These are phyloP conservation scores for Clusia tigrina DNA, from an alignment of 2,888 invertebrate species.

Conservation along the genomic window DNA sequence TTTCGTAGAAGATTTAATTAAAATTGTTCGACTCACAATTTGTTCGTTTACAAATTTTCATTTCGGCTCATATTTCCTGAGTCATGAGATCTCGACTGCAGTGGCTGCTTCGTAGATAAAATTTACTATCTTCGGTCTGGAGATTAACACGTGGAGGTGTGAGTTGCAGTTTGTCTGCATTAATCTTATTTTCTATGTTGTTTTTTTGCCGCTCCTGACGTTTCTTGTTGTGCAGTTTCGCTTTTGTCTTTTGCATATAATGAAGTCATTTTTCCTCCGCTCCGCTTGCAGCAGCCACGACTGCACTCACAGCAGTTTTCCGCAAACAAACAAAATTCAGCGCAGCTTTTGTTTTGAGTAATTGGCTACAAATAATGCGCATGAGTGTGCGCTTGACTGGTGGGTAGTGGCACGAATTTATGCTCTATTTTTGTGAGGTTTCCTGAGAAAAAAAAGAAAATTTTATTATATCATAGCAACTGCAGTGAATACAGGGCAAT, in stretches of 20 bases:
- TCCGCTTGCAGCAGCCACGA: too few species aligned
- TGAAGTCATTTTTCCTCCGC: constrained; percentile 9
- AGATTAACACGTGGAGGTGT: constrained; percentile 16
- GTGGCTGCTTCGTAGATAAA: too few species aligned
- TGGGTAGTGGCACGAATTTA: background rate
- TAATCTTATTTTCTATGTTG: background rate
- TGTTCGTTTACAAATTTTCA: too few species aligned
- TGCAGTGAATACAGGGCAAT: too few species aligned
- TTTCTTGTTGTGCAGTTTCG: background rate
- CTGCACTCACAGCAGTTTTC: too few species aligned
- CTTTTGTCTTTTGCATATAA: background rate
- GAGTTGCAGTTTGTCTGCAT: constrained; percentile 30
- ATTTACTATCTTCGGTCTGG: background rate
- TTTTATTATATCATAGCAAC: too few species aligned
- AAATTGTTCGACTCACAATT: too few species aligned
- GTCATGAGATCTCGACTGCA: too few species aligned
- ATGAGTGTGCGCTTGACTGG: background rate
- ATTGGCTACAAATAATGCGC: background rate
- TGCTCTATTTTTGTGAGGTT: background rate
- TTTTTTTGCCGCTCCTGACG: background rate
- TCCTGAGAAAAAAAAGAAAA: too few species aligned
- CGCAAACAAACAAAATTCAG: background rate
- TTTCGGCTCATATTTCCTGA: too few species aligned
- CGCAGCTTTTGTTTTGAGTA: background rate
- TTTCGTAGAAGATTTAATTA: too few species aligned